phyloP scores from a whole-genome alignment of 2,113 vertebrate genomes.

The Pseudorasbora parva region DNA sequence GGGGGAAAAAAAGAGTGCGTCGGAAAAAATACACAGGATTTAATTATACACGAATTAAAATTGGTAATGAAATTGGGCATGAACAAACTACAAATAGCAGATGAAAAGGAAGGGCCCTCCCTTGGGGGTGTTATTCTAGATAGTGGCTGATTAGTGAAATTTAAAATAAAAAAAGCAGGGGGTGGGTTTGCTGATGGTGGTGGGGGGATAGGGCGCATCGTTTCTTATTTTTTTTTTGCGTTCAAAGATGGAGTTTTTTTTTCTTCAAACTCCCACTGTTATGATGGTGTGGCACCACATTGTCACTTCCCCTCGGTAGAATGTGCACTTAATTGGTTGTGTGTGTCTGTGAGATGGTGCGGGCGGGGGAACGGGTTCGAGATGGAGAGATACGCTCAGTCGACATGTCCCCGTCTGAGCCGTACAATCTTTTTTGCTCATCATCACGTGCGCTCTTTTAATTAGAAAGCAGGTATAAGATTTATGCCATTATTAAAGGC shows the following conservation, averaged over 20 bases:
- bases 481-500: slow-evolving; percentile 56
- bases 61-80: slow-evolving; percentile 99
- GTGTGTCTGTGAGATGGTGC: slow-evolving; percentile 41
- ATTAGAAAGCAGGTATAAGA: slow-evolving; percentile 61
- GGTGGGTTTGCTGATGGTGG: slow-evolving; percentile 54
- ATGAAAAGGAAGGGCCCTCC: slow-evolving; percentile 82
- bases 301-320: slow-evolving; percentile 52
- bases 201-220: slow-evolving; percentile 75
- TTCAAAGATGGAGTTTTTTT: slow-evolving; percentile 39
- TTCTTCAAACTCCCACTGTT: slow-evolving; percentile 33
- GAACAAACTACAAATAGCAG: slow-evolving; percentile 93
- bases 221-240: slow-evolving; percentile 49
- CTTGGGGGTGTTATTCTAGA: slow-evolving; percentile 77
- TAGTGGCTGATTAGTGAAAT: slow-evolving; percentile 80
- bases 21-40: slow-evolving; percentile 98
- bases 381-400: slow-evolving; percentile 53
- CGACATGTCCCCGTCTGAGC: slow-evolving; percentile 50
- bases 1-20: slow-evolving; percentile 83
- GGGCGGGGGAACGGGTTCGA: slow-evolving; percentile 45
- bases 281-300: slow-evolving; percentile 43
- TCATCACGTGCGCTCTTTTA: slow-evolving; percentile 53
- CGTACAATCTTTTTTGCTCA: slow-evolving; percentile 49
- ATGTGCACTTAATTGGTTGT: slow-evolving; percentile 57
- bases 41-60: slow-evolving; percentile 99
- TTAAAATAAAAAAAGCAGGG: slow-evolving; percentile 61